Base-by-base conservation (phyloP, 2,797 vertebrate species). In the Monodelphis domestica region DNA sequence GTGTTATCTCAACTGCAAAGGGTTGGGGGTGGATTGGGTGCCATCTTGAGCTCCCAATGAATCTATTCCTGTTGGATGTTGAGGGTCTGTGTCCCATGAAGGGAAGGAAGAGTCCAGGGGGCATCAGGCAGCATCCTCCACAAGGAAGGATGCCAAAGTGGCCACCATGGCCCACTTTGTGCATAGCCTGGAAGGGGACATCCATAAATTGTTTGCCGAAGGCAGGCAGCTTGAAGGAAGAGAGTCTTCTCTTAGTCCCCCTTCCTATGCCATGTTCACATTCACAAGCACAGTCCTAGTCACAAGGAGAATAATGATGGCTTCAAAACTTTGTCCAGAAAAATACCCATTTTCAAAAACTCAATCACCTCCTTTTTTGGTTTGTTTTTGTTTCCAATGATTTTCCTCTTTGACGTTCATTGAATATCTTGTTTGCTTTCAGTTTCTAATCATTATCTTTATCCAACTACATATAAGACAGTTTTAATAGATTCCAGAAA, bases 401-500 rank as follows among this genome's bases (percentile, higher is more conserved):
- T 28, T 84, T 45, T 84, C 70, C 24, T 84, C 38, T 12, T 26
- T 50, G 38, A 38, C 28, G 10, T 50, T 84, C 70, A 26, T 45
- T 84, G 38, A 45, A 11, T 50, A 50, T 53, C 0, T n/a, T 92
- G 33, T 56, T 91, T 91, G 26, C 90, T 94, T 95, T 93, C 92
- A 56, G 53, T 24, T 93, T 91, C 91, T 92, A 90, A 59, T 88
- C 63, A 93, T 90, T 88, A 10, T 24, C 7, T 54, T 54, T n/a
- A 78, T 21, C 90, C 92, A 17, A 24, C 30, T 70, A 87, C 84
- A 88, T 4, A 90, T 0, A n/a, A 59, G 89, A 59, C 52, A 54
- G 7, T 91, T 91, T 91, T 38, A 88, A 45, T 91, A 7, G 50
- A 51, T 91, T 92, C 94, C 56, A 53, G 57, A 50, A 92, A 93